Percentiles rank a stretch among this genome's conserved stretches.
Evolutionary conservation across 1,140 invertebrate genomes (phyloP).

Genomic region (Pogonus chalceus): DNA sequence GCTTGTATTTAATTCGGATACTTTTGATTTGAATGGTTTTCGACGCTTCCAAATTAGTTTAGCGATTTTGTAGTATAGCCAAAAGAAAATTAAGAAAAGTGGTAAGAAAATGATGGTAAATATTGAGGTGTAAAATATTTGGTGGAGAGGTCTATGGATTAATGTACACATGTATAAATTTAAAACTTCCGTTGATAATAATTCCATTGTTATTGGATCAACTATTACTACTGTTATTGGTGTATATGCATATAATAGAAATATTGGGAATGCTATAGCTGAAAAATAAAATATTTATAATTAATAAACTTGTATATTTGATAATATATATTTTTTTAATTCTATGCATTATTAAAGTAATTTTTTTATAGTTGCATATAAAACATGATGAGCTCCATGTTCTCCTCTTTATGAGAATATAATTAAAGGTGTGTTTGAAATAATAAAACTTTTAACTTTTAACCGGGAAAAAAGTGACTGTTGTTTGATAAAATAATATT

Average conservation of each 20-base stretch:
- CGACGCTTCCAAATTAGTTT: slow-evolving; percentile 37
- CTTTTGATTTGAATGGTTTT: slow-evolving; percentile 19
- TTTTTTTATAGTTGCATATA: too few species aligned
- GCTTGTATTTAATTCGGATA: slow-evolving; percentile 17
- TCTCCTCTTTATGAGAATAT: too few species aligned
- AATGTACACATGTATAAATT: slow-evolving; percentile 26
- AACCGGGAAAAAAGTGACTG: too few species aligned
- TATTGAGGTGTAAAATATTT: slow-evolving; percentile 34
- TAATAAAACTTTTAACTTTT: too few species aligned
- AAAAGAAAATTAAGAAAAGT: slow-evolving; percentile 39
- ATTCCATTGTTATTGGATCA: slow-evolving; percentile 14
- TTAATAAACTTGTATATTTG: too few species aligned
- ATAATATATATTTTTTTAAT: too few species aligned
- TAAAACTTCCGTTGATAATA: slow-evolving; percentile 14
- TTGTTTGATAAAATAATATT: too few species aligned
- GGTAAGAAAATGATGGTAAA: slow-evolving; percentile 43
- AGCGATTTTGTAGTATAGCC: slow-evolving; percentile 43
- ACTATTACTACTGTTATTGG: slow-evolving; percentile 14
- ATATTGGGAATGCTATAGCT: slow-evolving; percentile 28
- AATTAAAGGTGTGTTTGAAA: too few species aligned
- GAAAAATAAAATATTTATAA: slow-evolving; percentile 15
- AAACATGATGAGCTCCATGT: too few species aligned
- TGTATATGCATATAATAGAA: slow-evolving; percentile 20
- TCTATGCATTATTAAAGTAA: too few species aligned
- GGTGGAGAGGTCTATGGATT: slow-evolving; percentile 27